Base-by-base conservation (phyloP, 1,140 invertebrate genomes). In the Nilaparvata lugens region DNA sequence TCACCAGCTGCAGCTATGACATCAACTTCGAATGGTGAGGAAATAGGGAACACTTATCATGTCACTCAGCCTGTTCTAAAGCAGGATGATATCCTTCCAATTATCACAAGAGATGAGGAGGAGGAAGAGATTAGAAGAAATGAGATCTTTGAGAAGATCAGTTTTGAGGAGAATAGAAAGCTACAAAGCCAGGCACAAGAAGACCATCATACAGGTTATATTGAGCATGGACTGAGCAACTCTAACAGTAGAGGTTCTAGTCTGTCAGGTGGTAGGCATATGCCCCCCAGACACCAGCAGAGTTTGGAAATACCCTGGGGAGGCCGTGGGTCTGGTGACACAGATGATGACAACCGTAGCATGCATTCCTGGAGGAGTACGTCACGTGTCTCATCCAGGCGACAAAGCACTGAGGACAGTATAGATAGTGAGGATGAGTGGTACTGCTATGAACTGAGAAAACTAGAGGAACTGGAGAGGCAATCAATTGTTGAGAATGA, bases 401-500 rank as follows among this genome's bases (percentile, higher is more conserved):
- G 91, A 38, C 91, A 95, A 75, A 93, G 90, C 71, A 94, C 91
- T 0, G 91, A 93, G 75, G 91, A 95, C 66, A 91, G 88, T 60
- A 94, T 95, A 58, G 91, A 95, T 72, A 91, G 88, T 43, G 91
- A 95, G 74, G 91, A 95, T 69, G 91, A 94, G 75, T 95, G 91
- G 86, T 95, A 93, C 68, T 89, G 88, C 63, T 92, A 95, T 71
- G 91, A 93, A 69, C 69, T 93, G 55, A 78, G 87, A 51, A 91
- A 93, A 73, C 71, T 95, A 38, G 88, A 94, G 74, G 87, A 93
- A 75, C 77, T 93, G 69, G 91, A 95, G 72, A 77, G 85, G 62
- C 85, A 87, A 62, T 82, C 81, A 6, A 81, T 85, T 65, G 67
- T 84, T 35, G 84, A 87, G 67, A 72, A 78, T 4, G 82, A 86